These are phyloP conservation scores for Agrotis ipsilon DNA, from an alignment of 2,888 invertebrate genomes.

Conservation along the genomic window DNA sequence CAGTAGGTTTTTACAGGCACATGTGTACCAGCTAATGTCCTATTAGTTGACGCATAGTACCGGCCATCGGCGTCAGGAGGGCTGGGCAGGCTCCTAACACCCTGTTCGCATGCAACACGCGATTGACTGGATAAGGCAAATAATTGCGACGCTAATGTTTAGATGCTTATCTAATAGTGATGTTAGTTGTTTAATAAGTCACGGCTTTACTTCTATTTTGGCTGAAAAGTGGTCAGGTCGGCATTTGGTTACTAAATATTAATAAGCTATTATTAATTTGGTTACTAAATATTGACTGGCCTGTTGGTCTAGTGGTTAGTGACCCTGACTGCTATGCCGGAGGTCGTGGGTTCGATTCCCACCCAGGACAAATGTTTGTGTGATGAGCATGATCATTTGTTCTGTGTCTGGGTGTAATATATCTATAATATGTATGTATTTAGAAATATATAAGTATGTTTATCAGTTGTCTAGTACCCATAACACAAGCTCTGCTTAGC, in stretches of 20 bases:
- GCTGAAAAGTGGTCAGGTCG: not conserved
- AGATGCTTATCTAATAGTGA: conserved; percentile 48
- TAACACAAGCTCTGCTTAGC: too few species aligned
- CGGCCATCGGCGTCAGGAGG: conserved; percentile 33
- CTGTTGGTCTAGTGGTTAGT: too few species aligned
- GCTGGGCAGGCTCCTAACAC: conserved; percentile 47
- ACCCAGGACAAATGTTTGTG: too few species aligned
- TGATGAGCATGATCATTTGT: too few species aligned
- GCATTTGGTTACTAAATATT: not conserved
- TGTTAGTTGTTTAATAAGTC: conserved; percentile 37
- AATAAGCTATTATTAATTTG: too few species aligned
- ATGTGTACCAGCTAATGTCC: conserved; percentile 33
- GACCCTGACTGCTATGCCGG: too few species aligned
- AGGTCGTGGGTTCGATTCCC: too few species aligned
- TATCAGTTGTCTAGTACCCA: too few species aligned
- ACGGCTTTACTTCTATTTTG: conserved; percentile 7
- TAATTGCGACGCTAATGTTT: conserved; percentile 51
- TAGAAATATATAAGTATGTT: too few species aligned
- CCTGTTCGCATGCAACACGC: conserved; percentile 53
- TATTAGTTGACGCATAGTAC: conserved; percentile 21
- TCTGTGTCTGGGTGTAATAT: too few species aligned
- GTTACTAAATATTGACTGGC: too few species aligned
- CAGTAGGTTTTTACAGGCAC: conserved; percentile 2
- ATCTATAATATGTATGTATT: too few species aligned
- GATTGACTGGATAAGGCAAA: conserved; percentile 45